Evolutionary conservation across 1,140 invertebrate species (phyloP), one percentile per base, ranked within the genome.

Genomic region (Varroa destructor): DNA sequence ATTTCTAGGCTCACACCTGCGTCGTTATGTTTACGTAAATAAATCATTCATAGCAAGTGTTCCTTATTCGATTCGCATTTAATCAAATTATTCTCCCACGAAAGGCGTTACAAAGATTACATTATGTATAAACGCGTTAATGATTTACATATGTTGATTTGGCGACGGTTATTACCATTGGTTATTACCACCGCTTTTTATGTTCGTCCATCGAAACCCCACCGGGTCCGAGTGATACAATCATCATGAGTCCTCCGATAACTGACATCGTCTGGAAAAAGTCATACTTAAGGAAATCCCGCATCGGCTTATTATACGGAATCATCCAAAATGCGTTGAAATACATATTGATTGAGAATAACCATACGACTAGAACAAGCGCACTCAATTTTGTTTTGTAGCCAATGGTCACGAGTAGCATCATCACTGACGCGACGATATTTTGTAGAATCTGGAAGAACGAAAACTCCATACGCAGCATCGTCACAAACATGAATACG

Each of bases 181-280:
- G 8, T 51, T 8, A 51, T 77, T 83, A 98, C 93, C 93, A 98
- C 79, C 90, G 89, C 82, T 99, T 99, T 82, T 99, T 99, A 82
- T 98, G 93, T 78, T 98, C 95, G 82, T 99, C 97, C 90, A 99
- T 97, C 70, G 93, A 97, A 46, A 99, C 93, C 71, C 93, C 93
- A 73, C 97, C 97, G 37, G 97, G 96, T 40, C 97, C 97, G 74
- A 97, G 84, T 70, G 92, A 93, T 1, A 99, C 95, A 74, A 99
- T 93, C 87, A 99, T 94, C 5, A 84, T 76, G n/a, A 99, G 85
- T 73, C 97, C 97, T 74, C 97, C 97, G 77, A 99, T 89, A 55
- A 99, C 96, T 71, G 95, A 99, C 74, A 97, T 81, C 51, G 94
- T 99, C 89, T 99, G 85, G 88, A 99, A 99, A 84, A 99, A 99